A percentile compares a stretch with the other conserved stretches of the same genome.
These are phyloP conservation scores for Halictus ligatus DNA, from an alignment of 2,888 invertebrate genomes.

Conservation along the genomic window DNA sequence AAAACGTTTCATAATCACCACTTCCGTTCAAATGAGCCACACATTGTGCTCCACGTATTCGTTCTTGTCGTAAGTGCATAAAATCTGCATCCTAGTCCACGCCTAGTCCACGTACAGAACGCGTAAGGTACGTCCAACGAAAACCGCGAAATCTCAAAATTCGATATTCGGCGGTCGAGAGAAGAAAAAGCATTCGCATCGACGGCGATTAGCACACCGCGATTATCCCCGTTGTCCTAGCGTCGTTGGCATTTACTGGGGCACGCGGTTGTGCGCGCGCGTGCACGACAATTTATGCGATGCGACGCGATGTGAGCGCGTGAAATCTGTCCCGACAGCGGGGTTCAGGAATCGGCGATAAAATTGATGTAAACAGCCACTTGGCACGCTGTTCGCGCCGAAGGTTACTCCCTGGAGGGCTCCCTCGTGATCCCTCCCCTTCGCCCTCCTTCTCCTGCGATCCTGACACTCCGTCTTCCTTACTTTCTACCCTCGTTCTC, in stretches of 20 bases:
- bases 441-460: not conserved
- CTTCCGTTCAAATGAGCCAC: too few relatives aligned
- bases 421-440: conserved; percentile 42
- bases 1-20: too few relatives aligned
- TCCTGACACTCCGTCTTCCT: conserved; percentile 31
- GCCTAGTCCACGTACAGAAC: too few relatives aligned
- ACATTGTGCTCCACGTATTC: too few relatives aligned
- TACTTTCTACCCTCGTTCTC: conserved; percentile 39
- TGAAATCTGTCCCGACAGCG: conserved; percentile 69
- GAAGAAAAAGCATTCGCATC: too few relatives aligned
- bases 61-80: not conserved
- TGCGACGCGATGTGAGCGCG: conserved; percentile 51
- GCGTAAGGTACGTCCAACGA: too few relatives aligned
- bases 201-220: not conserved
- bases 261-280: not conserved
- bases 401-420: conserved; percentile 74
- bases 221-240: not conserved
- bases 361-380: conserved; percentile 82
- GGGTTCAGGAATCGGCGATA: conserved; percentile 82
- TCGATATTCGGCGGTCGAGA: not conserved
- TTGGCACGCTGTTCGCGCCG: conserved; percentile 78
- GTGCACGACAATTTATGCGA: conserved; percentile 12
- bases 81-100: too few relatives aligned
- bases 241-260: not conserved
- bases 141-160: not conserved